These are phyloP conservation scores for Diploptera punctata DNA, from an alignment of 2,888 invertebrate genomes.

Conservation along the genomic window DNA sequence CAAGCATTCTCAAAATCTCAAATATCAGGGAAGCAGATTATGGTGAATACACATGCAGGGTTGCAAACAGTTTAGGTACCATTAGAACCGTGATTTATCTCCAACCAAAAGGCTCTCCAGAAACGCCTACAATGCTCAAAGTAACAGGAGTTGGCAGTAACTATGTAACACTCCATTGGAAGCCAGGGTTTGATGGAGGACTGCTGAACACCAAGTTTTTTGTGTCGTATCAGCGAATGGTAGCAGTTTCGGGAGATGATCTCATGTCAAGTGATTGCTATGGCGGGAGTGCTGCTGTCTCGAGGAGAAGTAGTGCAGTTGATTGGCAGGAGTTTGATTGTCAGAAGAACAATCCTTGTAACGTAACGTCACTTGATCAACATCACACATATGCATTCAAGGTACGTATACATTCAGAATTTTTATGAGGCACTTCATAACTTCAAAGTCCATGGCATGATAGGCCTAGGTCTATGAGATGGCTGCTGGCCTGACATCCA, in stretches of 20 bases:
- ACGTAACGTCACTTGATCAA: constrained; percentile 83
- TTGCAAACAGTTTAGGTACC: constrained; percentile 79
- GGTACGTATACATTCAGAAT: no score
- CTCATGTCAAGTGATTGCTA: constrained; percentile 61
- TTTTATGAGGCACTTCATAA: background rate
- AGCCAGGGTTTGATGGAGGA: constrained; percentile 91
- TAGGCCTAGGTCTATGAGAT: no score
- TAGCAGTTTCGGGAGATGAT: constrained; percentile 60
- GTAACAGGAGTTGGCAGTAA: constrained; percentile 79
- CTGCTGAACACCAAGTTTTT: constrained; percentile 86
- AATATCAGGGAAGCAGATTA: constrained; percentile 83
- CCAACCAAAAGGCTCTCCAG: constrained; percentile 88
- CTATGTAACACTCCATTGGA: constrained; percentile 83
- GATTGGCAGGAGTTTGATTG: constrained; percentile 89
- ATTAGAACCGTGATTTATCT: constrained; percentile 77
- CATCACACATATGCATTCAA: constrained; percentile 87
- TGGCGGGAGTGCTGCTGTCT: constrained; percentile 40
- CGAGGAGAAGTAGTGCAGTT: constrained; percentile 45
- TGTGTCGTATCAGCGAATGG: constrained; percentile 77
- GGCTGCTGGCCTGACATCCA: no score
- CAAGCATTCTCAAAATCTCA: constrained; percentile 75
- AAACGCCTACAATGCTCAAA: constrained; percentile 72
- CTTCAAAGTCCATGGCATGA: no score
- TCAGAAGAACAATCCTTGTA: constrained; percentile 85
- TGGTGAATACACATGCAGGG: constrained; percentile 90